These are phyloP conservation scores for Rallus crepitans DNA, from an alignment of 2,797 vertebrate genomes.

Conservation along the genomic window DNA sequence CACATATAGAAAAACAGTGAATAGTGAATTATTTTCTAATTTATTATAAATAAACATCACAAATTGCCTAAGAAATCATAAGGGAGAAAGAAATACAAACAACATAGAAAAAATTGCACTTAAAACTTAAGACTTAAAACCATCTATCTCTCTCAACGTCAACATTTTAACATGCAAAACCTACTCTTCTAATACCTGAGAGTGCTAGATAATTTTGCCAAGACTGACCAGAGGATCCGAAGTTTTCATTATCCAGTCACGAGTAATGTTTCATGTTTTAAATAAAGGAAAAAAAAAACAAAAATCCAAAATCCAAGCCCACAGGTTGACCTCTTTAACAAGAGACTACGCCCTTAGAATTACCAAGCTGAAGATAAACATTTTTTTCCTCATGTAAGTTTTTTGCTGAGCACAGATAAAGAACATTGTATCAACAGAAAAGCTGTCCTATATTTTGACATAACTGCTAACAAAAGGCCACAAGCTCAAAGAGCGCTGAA, in stretches of 20 bases:
- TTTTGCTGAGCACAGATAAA: neutral
- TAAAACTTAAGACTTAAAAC: neutral
- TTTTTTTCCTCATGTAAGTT: neutral
- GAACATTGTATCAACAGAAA: neutral
- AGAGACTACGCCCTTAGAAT: neutral
- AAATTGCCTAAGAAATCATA: neutral
- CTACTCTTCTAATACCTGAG: neutral
- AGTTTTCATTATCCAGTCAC: neutral
- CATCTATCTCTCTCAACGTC: neutral
- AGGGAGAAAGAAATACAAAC: neutral
- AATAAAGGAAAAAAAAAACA: rapidly evolving
- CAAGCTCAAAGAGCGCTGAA: neutral
- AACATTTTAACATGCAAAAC: neutral
- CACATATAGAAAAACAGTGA: neutral
- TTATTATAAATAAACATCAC: neutral
- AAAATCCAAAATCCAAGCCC: neutral
- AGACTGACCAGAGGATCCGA: neutral
- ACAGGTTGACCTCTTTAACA: neutral
- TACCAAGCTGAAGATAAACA: neutral
- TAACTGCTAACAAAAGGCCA: neutral
- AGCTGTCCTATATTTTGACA: neutral
- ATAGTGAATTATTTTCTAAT: neutral
- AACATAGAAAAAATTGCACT: neutral
- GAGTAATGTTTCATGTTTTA: neutral
- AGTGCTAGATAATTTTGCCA: neutral